Conservation (phyloP, 1,140 invertebrate genomes). For the Penaeus indicus region DNA sequence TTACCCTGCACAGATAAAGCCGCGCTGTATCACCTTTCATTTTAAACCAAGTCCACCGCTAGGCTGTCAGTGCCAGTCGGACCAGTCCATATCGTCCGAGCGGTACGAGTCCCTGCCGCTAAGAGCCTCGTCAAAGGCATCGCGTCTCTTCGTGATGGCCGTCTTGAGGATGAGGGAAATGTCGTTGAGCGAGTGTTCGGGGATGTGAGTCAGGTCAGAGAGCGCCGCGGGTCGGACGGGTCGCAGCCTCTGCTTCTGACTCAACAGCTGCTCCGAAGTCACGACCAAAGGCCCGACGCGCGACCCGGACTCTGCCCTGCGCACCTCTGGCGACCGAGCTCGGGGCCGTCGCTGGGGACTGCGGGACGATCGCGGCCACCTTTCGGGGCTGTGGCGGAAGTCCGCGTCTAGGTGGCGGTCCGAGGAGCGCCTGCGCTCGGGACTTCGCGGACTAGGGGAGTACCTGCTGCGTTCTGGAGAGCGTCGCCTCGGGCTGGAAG, state of each 20-base stretch:
- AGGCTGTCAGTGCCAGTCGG: slow-evolving; percentile 56
- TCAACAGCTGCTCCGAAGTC: slow-evolving; percentile 63
- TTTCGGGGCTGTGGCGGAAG: slow-evolving; percentile 35
- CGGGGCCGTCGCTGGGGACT: slow-evolving; percentile 33
- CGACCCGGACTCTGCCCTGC: slow-evolving; percentile 37
- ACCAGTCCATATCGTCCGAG: slow-evolving; percentile 57
- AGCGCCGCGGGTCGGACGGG: slow-evolving; percentile 62
- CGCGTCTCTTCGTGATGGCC: slow-evolving; percentile 60
- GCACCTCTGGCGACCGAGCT: not conserved
- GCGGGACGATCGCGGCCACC: slow-evolving; percentile 34
- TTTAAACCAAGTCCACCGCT: no score
- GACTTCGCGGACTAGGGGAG: not conserved
- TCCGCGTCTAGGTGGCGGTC: slow-evolving; percentile 2
- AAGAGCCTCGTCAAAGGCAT: slow-evolving; percentile 57
- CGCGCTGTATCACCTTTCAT: no score
- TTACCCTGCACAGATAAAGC: no score
- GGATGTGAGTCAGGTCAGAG: slow-evolving; percentile 58
- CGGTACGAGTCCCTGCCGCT: slow-evolving; percentile 54
- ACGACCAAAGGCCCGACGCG: slow-evolving; percentile 45
- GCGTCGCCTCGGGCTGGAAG: slow-evolving; percentile 48
- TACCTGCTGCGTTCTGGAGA: slow-evolving; percentile 46
- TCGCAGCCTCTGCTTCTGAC: slow-evolving; percentile 63
- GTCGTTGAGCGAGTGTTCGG: slow-evolving; percentile 63
- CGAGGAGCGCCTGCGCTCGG: not conserved
- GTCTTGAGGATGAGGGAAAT: slow-evolving; percentile 62